These are phyloP conservation scores for Osmerus mordax DNA, from an alignment of 2,113 vertebrate genomes.

Conservation along the genomic window DNA sequence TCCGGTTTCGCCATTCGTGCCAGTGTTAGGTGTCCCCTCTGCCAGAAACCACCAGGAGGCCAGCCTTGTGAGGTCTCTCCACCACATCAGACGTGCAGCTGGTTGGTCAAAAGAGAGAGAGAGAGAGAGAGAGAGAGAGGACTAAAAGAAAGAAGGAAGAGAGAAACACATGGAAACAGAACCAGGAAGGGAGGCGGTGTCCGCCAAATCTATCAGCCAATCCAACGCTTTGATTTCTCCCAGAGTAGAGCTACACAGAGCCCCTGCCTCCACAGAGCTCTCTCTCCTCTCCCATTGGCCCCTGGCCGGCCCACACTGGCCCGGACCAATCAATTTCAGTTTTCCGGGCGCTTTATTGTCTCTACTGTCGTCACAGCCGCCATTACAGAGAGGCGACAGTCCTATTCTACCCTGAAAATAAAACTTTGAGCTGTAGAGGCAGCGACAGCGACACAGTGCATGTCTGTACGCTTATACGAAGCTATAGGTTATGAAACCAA, in stretches of 20 bases:
- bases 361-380: neutral
- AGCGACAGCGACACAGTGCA: too few relatives aligned
- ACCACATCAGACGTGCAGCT: slow-evolving; percentile 50
- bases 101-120: slow-evolving; percentile 27
- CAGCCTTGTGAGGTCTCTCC: slow-evolving; percentile 37
- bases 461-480: too few relatives aligned
- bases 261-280: neutral
- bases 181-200: too few relatives aligned
- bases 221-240: neutral
- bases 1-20: slow-evolving; percentile 13
- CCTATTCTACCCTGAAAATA: too few relatives aligned
- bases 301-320: neutral
- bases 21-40: slow-evolving; percentile 5
- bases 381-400: too few relatives aligned
- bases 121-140: slow-evolving; percentile 32
- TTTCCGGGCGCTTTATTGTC: neutral
- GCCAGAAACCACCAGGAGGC: slow-evolving; percentile 35
- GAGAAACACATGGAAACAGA: neutral
- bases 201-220: too few relatives aligned
- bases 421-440: too few relatives aligned
- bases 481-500: too few relatives aligned
- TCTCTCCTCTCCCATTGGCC: neutral
- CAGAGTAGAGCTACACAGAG: neutral
- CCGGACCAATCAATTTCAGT: neutral
- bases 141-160: neutral